A percentile compares a stretch with the other conserved stretches of the same genome.
These are phyloP conservation scores for Gopherus evgoodei DNA, from an alignment of 2,113 vertebrate species.

Conservation along the genomic window DNA sequence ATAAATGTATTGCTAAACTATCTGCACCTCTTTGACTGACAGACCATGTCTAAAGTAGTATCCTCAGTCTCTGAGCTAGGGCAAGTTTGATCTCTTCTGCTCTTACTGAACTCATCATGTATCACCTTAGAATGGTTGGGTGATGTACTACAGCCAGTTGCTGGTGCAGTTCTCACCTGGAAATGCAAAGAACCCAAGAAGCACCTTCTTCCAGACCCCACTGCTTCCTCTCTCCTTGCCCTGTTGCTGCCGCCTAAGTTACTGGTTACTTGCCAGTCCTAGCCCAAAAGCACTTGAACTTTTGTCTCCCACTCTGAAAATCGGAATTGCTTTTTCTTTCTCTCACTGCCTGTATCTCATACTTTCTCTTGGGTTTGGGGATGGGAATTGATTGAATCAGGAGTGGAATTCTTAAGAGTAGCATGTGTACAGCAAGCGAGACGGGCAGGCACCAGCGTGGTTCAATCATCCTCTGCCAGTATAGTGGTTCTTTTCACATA, in stretches of 20 bases:
- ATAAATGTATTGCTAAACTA: background rate
- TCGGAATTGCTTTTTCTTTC: background rate
- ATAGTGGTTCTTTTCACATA: background rate
- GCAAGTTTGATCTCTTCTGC: background rate
- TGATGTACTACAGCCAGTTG: background rate
- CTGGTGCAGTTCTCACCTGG: background rate
- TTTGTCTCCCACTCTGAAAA: background rate
- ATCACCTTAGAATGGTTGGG: background rate
- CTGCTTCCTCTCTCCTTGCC: background rate
- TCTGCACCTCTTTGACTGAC: background rate
- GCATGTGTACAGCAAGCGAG: background rate
- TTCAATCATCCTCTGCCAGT: background rate
- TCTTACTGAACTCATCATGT: background rate
- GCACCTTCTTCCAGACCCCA: background rate
- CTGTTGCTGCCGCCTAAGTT: background rate
- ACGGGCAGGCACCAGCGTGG: background rate
- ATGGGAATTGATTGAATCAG: background rate
- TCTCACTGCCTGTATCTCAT: background rate
- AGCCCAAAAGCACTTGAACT: background rate
- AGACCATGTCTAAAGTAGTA: background rate
- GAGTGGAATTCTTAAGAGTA: fast-evolving
- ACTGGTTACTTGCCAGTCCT: background rate
- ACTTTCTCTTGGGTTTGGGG: background rate
- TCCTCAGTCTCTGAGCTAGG: background rate
- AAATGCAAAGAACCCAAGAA: background rate